Conservation (phyloP, 2,113 vertebrate species). For the Perca schrenkii region DNA sequence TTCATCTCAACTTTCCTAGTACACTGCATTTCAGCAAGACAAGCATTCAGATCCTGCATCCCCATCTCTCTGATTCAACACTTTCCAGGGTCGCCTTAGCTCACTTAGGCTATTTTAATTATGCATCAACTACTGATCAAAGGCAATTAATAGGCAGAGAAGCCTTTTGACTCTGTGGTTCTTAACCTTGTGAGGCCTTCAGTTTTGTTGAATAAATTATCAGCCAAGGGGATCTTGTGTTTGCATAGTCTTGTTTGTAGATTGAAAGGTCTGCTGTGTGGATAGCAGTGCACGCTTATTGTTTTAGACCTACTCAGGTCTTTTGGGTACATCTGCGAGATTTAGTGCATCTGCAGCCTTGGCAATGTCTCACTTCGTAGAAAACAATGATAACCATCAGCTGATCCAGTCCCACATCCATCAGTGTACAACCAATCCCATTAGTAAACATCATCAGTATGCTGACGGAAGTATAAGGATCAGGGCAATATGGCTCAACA, state of each 20-base stretch:
- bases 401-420: constrained; percentile 40
- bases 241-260: constrained; percentile 48
- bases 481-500: constrained; percentile 26
- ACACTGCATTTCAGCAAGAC: constrained; percentile 37
- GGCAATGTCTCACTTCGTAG: constrained; percentile 5
- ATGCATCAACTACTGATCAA: constrained; percentile 79
- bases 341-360: constrained; percentile 41
- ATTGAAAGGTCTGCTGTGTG: constrained; percentile 46
- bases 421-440: constrained; percentile 36
- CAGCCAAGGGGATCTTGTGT: constrained; percentile 45
- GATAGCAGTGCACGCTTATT: constrained; percentile 28
- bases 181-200: constrained; percentile 70
- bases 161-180: constrained; percentile 73
- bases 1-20: constrained; percentile 8
- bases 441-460: constrained; percentile 55
- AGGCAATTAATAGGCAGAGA: constrained; percentile 79
- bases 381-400: constrained; percentile 61
- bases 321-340: constrained; percentile 41
- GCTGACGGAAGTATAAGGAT: constrained; percentile 30
- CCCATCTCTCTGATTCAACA: constrained; percentile 58
- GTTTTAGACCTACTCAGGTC: constrained; percentile 51
- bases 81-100: constrained; percentile 51
- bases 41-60: constrained; percentile 38
- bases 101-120: constrained; percentile 74
- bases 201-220: constrained; percentile 78